These are phyloP conservation scores for Herpailurus yagouaroundi DNA, from an alignment of 2,113 vertebrate genomes.

Conservation along the genomic window DNA sequence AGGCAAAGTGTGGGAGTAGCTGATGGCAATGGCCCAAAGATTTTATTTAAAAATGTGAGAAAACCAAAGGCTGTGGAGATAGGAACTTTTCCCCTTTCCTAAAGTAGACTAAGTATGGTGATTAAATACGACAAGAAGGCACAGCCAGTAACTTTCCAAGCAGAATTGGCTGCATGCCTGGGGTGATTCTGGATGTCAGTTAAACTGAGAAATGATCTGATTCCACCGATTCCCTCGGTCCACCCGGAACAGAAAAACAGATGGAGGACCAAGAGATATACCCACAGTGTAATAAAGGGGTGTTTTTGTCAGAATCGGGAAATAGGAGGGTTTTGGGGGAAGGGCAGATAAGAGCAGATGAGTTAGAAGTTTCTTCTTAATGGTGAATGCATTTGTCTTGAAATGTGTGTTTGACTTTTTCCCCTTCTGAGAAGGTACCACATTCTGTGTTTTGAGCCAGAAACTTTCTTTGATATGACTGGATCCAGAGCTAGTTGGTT, in stretches of 20 bases:
- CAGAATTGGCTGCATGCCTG: background rate
- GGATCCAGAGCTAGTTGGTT: slow-evolving; percentile 1
- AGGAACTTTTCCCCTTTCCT: background rate
- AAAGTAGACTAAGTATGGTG: background rate
- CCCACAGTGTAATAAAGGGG: background rate
- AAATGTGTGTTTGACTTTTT: background rate
- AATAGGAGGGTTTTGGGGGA: background rate
- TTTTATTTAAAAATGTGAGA: slow-evolving; percentile 9
- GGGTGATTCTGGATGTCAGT: background rate
- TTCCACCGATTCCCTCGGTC: background rate
- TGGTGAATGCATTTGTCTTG: background rate
- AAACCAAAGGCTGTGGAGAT: background rate
- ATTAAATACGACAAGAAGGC: background rate
- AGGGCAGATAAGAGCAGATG: background rate
- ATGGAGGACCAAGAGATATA: background rate
- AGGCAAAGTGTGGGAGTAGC: background rate
- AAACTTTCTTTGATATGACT: background rate
- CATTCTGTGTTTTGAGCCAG: background rate
- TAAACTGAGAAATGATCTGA: background rate
- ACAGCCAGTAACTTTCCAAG: background rate
- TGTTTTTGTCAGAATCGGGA: background rate
- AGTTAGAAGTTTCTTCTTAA: background rate
- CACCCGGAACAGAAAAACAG: background rate
- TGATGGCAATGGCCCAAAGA: background rate
- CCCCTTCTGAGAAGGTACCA: background rate